Base-by-base conservation (phyloP, 2,113 vertebrate species). In the Heteronetta atricapilla region DNA sequence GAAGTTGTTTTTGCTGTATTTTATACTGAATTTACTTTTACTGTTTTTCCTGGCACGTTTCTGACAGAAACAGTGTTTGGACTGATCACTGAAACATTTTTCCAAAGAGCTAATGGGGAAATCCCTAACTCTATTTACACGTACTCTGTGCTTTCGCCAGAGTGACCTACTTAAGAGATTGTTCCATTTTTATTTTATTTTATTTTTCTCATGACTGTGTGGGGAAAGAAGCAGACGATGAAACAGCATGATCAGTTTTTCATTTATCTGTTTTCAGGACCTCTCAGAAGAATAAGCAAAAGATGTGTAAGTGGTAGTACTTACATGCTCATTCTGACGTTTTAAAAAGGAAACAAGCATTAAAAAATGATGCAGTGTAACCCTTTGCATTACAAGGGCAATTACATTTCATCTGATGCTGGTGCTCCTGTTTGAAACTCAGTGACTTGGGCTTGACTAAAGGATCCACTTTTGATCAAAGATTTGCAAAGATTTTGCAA, bases 151-250 rank as follows among this genome's bases (percentile, higher is more conserved):
- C 52, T 83, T 92, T 33, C 75, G 34, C 62, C 77, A 46, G 62
- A 74, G 53, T 79, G 78, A 86, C 46, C 81, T 92, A 89, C 81
- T 93, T 89, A 70, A 74, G 76, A 88, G 93, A 59, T 11, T 64
- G 36, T 42, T 69, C 44, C 29, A 34, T 68, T 58, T n/a, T 33
- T 42, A 64, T 23, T 73, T 63, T 81, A 29, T 15, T 28, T 63
- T 84, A 29, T 13, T 25, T 38, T 20, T 9, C 72, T 79, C 0
- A 0, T 69, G 86, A 66, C 58, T 8, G 0, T 73, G 16, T 66
- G 55, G 28, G 58, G 72, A 83, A 93, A 31, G 66, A 78, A 87
- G 40, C 38, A 85, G 48, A 19, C 70, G 40, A 91, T 81, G 79
- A 67, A 93, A 87, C 25, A 70, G n/a, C 21, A 25, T 48, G 62